Evolutionary conservation across 1,140 invertebrate genomes (phyloP).

Genomic region (Drosophila miranda): DNA sequence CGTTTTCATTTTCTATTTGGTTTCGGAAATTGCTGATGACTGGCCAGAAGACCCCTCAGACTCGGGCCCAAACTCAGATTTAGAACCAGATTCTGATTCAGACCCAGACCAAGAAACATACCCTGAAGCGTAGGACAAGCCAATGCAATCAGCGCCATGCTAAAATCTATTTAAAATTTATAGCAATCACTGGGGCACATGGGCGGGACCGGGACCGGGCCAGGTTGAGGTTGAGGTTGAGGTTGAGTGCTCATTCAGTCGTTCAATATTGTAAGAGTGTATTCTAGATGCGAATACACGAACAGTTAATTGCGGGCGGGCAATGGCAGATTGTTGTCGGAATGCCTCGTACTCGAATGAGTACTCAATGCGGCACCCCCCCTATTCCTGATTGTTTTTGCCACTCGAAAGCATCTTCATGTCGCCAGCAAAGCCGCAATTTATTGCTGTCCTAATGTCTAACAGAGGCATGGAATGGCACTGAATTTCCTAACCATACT

Average conservation of each 20-base stretch:
- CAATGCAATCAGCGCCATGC: conserved; percentile 50
- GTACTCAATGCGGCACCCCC: conserved; percentile 6
- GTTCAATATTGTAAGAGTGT: conserved; percentile 38
- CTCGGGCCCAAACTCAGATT: neutral
- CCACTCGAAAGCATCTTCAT: conserved; percentile 50
- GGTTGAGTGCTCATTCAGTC: conserved; percentile 20
- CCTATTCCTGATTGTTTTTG: conserved; percentile 34
- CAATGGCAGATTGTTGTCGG: conserved; percentile 33
- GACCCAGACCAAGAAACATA: neutral
- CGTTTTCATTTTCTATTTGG: conserved; percentile 51
- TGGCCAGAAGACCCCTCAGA: conserved; percentile 17
- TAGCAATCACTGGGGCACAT: conserved; percentile 18
- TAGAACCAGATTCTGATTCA: neutral
- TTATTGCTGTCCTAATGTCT: conserved; percentile 35
- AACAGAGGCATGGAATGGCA: conserved; percentile 9
- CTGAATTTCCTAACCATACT: neutral
- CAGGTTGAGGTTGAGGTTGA: neutral
- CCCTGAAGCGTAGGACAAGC: conserved; percentile 13
- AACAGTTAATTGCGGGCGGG: conserved; percentile 55
- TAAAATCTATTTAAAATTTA: conserved; percentile 46
- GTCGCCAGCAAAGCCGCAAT: conserved; percentile 43
- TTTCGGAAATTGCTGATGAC: conserved; percentile 62
- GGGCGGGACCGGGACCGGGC: neutral
- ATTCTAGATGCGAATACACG: conserved; percentile 57
- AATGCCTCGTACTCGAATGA: conserved; percentile 18